Evolutionary conservation across 1,140 invertebrate species (phyloP).

Genomic region (Zaprionus vittiger): DNA sequence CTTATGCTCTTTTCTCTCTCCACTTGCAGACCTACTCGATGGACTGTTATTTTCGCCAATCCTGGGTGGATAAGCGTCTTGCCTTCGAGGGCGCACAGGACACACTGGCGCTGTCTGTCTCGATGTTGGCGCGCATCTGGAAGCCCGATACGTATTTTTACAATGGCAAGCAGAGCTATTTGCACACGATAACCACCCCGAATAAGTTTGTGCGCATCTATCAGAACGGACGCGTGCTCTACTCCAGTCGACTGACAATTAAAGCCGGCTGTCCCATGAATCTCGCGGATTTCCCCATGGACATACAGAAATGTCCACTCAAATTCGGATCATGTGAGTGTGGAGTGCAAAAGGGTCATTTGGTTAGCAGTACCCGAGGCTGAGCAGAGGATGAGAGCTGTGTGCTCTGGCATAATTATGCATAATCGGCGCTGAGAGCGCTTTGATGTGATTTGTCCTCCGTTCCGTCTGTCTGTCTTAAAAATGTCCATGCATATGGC

Average conservation of each 20-base stretch:
- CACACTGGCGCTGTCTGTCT: constrained; percentile 90
- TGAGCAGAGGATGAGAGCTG: not conserved
- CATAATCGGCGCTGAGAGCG: constrained; percentile 65
- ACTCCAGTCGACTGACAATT: constrained; percentile 93
- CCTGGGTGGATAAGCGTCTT: constrained; percentile 90
- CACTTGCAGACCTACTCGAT: constrained; percentile 92
- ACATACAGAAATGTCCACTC: constrained; percentile 93
- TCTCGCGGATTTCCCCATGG: constrained; percentile 96
- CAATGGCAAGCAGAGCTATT: constrained; percentile 93
- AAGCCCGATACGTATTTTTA: constrained; percentile 96
- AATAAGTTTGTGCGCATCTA: constrained; percentile 95
- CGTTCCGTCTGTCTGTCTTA: constrained; percentile 17
- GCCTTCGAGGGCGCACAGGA: constrained; percentile 88
- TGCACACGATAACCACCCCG: constrained; percentile 95
- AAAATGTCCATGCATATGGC: constrained; percentile 42
- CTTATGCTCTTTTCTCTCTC: constrained; percentile 6
- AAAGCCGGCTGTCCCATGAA: constrained; percentile 97
- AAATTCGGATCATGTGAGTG: constrained; percentile 94
- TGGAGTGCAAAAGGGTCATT: constrained; percentile 2
- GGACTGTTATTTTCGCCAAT: constrained; percentile 94
- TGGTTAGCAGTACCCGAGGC: not conserved
- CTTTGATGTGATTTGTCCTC: constrained; percentile 68
- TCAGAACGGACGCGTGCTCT: constrained; percentile 93
- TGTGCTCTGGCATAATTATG: constrained; percentile 66
- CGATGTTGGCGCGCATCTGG: constrained; percentile 93